phyloP scores from a whole-genome alignment of 2,113 vertebrate species.

The Spilogale gracilis region DNA sequence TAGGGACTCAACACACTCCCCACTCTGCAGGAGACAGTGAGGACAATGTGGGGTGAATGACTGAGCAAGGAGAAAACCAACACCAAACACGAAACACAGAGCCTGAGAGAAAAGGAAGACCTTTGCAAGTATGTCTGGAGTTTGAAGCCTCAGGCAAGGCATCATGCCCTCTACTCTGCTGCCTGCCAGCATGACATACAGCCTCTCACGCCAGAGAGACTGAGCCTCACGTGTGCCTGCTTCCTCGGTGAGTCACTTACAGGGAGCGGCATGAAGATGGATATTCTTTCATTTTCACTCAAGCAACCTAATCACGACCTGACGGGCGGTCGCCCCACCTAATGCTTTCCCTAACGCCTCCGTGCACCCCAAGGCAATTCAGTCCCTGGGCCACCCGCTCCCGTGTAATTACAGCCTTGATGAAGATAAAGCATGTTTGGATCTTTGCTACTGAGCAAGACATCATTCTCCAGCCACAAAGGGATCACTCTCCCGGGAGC shows the following conservation, averaged over 20 bases:
- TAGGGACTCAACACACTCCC: background rate
- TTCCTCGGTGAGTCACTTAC: accelerated
- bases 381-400: background rate
- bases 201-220: accelerated
- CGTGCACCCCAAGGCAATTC: accelerated
- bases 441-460: background rate
- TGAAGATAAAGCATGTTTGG: slow-evolving; percentile 13
- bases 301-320: background rate
- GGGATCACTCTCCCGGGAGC: background rate
- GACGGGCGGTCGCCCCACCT: accelerated
- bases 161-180: accelerated
- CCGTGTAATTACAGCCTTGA: background rate
- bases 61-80: background rate
- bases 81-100: background rate
- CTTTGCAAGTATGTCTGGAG: background rate
- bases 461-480: background rate
- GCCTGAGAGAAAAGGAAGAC: background rate
- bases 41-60: accelerated
- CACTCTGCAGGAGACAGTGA: background rate
- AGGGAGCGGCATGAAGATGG: accelerated
- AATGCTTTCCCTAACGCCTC: accelerated
- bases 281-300: background rate
- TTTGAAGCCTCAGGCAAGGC: background rate
- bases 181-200: accelerated
- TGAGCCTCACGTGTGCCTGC: accelerated